phyloP scores from a whole-genome alignment of 2,888 invertebrate species.

The Chymomyza amoena region DNA sequence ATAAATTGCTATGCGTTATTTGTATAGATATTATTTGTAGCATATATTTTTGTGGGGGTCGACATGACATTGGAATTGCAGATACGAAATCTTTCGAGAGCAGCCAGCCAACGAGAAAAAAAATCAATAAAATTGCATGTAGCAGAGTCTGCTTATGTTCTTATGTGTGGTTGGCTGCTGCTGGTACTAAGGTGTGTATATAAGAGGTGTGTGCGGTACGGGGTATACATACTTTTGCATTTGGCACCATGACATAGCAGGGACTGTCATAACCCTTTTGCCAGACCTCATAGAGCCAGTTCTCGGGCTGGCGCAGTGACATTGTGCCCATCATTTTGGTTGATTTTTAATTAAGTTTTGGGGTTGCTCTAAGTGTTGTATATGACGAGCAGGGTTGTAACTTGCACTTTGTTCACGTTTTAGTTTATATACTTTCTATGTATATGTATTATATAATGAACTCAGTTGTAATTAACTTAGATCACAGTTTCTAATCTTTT shows the following conservation, averaged over 20 bases:
- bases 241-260: conserved; percentile 85
- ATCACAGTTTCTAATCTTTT: conserved; percentile 19
- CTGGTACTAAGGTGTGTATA: neutral
- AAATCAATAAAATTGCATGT: conserved; percentile 17
- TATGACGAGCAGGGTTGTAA: conserved; percentile 3
- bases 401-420: conserved; percentile 12
- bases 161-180: too few relatives aligned
- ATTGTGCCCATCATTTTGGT: conserved; percentile 77
- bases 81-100: neutral
- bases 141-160: neutral
- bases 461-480: conserved; percentile 5
- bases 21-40: neutral
- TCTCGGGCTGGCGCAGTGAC: conserved; percentile 79
- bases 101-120: neutral
- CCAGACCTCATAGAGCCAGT: conserved; percentile 84
- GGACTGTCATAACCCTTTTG: conserved; percentile 83
- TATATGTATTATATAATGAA: conserved; percentile 15
- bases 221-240: conserved; percentile 82
- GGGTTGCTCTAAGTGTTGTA: conserved; percentile 11
- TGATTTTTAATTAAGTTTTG: neutral
- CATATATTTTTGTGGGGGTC: neutral
- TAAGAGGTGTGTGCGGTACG: neutral
- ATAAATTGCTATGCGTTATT: too few relatives aligned
- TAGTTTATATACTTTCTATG: conserved; percentile 26
- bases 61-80: neutral